Base-by-base conservation (phyloP, 2,797 vertebrate species). In the Fundulus diaphanus region DNA sequence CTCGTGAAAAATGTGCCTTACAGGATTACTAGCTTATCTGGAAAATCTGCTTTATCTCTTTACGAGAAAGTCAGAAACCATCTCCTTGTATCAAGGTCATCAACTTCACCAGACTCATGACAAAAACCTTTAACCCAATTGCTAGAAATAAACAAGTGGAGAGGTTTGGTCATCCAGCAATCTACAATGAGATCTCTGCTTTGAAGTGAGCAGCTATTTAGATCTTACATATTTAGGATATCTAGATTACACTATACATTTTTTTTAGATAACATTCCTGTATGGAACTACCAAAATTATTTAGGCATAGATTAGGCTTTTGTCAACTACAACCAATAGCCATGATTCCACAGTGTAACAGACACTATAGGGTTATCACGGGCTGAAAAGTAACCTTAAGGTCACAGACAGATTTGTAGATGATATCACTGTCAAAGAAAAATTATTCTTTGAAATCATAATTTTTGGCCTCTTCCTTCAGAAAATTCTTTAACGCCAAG, bases 181-280 rank as follows among this genome's bases (percentile, higher is more conserved):
- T 40, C 71, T 56, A 68, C 69, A 71, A 71, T 63, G 70, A 70
- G 51, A 72, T 52, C n/a, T 73, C 61, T 77, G 80, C 79, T 90
- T 80, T 89, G 77, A 88, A 76, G 74, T 80, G 79, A 71, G 78
- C 76, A 83, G 74, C 77, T 87, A 82, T 88, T 91, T 89, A 81
- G 81, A 73, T 85, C 79, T 83, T 89, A 85, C 76, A 82, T 85
- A 72, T 82, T 86, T 89, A 87, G 84, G 77, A 81, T 88, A 87
- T 88, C 89, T 89, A 85, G 85, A 89, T 79, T 74, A 31, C 37
- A 65, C 0, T 33, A 16, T 81, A 88, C 85, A 83, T 57, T 76
- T 82, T 82, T 87, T 85, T 89, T 89, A 63, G 37, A 89, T 88
- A 84, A 89, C 89, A 90, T 84, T 66, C 88, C 79, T 76, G 67